Evolutionary conservation across 1,140 invertebrate species (phyloP).

Genomic region (Drosophila kohkoa): DNA sequence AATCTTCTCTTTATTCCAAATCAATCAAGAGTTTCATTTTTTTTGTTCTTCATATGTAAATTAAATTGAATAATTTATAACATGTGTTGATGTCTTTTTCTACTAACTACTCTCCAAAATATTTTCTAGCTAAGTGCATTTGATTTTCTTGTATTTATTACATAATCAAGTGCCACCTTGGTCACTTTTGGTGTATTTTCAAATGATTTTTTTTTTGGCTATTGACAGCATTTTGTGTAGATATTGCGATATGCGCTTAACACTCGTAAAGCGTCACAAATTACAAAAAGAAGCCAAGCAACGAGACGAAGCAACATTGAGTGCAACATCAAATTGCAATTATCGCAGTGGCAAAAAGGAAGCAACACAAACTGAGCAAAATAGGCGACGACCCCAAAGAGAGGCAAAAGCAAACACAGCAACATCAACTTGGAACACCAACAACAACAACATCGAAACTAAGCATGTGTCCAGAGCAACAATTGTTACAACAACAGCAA

Average conservation of each 20-base stretch:
- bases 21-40: too few relatives aligned
- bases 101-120: too few relatives aligned
- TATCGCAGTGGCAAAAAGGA: slow-evolving; percentile 67
- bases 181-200: not conserved
- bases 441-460: slow-evolving; percentile 15
- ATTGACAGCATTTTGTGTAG: not conserved
- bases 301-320: not conserved
- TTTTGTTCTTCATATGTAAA: too few relatives aligned
- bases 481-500: slow-evolving; percentile 44
- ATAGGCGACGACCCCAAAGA: slow-evolving; percentile 56
- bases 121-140: too few relatives aligned
- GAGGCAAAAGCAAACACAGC: slow-evolving; percentile 18
- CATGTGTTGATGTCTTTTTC: too few relatives aligned
- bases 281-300: slow-evolving; percentile 23
- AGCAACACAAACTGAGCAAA: slow-evolving; percentile 39
- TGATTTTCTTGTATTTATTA: too few relatives aligned
- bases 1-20: too few relatives aligned
- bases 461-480: slow-evolving; percentile 68
- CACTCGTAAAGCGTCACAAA: slow-evolving; percentile 21
- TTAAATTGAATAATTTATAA: too few relatives aligned
- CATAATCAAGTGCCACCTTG: not conserved
- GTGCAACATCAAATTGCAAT: slow-evolving; percentile 72
- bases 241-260: slow-evolving; percentile 9
- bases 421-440: slow-evolving; percentile 18
- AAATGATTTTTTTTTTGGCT: not conserved